Conservation (phyloP, 2,113 vertebrate species). For the Scalopus aquaticus region DNA sequence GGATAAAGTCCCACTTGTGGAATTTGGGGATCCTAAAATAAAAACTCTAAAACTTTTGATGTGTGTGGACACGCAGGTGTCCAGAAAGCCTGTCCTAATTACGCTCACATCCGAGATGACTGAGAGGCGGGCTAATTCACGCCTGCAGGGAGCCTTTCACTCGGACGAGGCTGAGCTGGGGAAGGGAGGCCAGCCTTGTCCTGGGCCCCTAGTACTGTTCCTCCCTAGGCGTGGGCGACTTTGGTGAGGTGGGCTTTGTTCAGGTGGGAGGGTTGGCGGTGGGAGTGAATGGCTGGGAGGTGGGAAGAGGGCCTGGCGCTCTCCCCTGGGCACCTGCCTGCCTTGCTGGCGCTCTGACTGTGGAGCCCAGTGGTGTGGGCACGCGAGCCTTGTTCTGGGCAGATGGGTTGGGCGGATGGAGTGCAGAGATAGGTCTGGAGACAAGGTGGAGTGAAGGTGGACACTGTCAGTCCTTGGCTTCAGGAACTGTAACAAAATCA, state of each 20-base stretch:
- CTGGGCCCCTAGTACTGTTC: not conserved
- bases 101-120: fast-evolving
- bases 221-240: not conserved
- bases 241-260: not conserved
- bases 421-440: not conserved
- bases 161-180: not conserved
- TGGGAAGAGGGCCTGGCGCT: not conserved
- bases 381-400: not conserved
- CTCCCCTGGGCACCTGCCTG: not conserved
- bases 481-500: conserved; percentile 62
- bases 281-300: not conserved
- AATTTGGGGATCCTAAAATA: conserved; percentile 4
- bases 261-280: not conserved
- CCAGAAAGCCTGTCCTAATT: not conserved
- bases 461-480: not conserved
- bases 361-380: not conserved
- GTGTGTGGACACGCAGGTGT: not conserved
- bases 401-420: too few relatives aligned
- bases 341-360: not conserved
- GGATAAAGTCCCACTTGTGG: not conserved
- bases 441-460: not conserved
- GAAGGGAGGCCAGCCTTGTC: not conserved
- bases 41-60: not conserved
- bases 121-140: fast-evolving
- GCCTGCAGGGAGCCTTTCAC: not conserved